These are phyloP conservation scores for Lepilemur septentrionalis DNA, from an alignment of 2,797 vertebrate species.

Conservation along the genomic window DNA sequence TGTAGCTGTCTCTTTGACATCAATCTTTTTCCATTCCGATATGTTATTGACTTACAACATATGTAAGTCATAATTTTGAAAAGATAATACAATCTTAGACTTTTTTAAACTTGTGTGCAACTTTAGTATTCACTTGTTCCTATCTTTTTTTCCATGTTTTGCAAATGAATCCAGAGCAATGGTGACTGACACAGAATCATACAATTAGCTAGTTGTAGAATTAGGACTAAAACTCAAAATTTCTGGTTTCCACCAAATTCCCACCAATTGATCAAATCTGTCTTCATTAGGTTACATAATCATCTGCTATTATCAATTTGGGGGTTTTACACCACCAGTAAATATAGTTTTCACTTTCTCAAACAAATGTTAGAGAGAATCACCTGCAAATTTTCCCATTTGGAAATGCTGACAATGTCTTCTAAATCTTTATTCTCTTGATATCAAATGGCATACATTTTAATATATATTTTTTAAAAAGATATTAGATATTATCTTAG, in stretches of 20 bases:
- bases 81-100: background rate
- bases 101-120: background rate
- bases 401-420: background rate
- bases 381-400: background rate
- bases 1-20: background rate
- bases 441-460: background rate
- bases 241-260: background rate
- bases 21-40: background rate
- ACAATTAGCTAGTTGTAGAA: background rate
- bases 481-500: background rate
- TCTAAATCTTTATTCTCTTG: background rate
- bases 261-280: fast-evolving
- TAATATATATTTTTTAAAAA: background rate
- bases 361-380: background rate
- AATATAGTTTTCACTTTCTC: background rate
- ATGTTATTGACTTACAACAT: background rate
- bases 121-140: background rate
- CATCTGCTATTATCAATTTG: background rate
- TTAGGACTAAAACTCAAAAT: background rate
- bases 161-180: background rate
- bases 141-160: background rate
- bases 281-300: background rate
- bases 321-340: background rate
- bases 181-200: background rate
- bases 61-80: background rate